Conservation (phyloP, 64 coral and sea anemone genomes). For the Astreopora myriophthalma region DNA sequence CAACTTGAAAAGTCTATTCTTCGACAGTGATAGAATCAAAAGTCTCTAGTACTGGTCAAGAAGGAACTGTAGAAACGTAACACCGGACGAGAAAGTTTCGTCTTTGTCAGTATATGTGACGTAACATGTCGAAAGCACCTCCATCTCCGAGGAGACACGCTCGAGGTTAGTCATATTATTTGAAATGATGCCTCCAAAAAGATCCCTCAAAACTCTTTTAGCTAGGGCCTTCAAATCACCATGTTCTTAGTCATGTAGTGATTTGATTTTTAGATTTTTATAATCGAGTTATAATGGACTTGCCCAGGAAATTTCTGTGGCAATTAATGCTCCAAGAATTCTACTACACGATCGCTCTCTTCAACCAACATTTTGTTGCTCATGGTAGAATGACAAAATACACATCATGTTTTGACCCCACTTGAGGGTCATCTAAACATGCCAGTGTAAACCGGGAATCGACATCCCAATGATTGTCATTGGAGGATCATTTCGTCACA, state of each 20-base stretch:
- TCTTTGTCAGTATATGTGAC: neutral
- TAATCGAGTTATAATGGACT: too few species aligned
- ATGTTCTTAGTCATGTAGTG: too few species aligned
- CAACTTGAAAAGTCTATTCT: neutral
- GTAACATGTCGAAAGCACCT: slow-evolving; percentile 9
- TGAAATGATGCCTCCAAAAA: too few species aligned
- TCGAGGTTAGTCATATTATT: neutral
- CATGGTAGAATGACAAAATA: neutral
- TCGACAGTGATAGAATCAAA: neutral
- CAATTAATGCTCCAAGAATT: neutral
- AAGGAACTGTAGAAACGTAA: neutral
- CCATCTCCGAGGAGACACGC: neutral
- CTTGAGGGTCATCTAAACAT: neutral
- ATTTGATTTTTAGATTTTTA: too few species aligned
- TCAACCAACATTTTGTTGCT: too few species aligned
- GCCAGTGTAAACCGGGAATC: neutral
- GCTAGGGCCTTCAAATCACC: too few species aligned
- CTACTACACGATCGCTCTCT: neutral
- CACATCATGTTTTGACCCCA: neutral
- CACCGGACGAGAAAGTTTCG: neutral
- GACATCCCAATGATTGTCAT: neutral
- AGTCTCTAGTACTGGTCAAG: neutral
- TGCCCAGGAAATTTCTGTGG: too few species aligned
- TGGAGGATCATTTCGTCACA: slow-evolving; percentile 34
- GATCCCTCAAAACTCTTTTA: too few species aligned